phyloP scores from a whole-genome alignment of 2,113 vertebrate species.

The Polyodon spathula region DNA sequence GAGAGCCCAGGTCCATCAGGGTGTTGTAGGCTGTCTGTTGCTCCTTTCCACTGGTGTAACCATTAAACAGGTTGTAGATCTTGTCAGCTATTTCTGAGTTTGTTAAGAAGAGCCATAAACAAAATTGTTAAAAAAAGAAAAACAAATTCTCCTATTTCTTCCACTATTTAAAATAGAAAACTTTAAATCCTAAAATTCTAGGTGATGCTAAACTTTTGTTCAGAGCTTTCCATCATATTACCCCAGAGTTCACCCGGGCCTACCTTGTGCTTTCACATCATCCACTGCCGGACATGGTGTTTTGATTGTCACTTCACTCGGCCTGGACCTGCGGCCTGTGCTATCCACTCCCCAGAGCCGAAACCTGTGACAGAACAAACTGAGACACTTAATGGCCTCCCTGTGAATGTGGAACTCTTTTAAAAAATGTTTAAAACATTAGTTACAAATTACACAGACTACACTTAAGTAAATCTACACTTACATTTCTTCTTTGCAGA shows the following conservation, averaged over 20 bases:
- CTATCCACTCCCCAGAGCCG: conserved; percentile 93
- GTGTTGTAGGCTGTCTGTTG: conserved; percentile 97
- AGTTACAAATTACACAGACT: too few relatives aligned
- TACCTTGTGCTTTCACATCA: conserved; percentile 96
- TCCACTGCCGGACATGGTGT: conserved; percentile 92
- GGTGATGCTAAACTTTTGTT: too few relatives aligned
- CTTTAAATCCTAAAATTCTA: too few relatives aligned
- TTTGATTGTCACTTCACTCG: conserved; percentile 88
- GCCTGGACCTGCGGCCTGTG: conserved; percentile 84
- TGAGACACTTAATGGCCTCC: not conserved
- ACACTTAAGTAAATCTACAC: too few relatives aligned
- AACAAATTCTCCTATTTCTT: too few relatives aligned
- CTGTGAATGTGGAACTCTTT: too few relatives aligned
- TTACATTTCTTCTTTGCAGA: too few relatives aligned
- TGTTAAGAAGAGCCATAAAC: not conserved
- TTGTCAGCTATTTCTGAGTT: conserved; percentile 89
- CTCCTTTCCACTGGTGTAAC: conserved; percentile 95
- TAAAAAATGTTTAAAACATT: too few relatives aligned
- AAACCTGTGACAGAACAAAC: conserved; percentile 61
- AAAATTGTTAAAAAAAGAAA: not conserved
- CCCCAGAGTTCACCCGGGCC: conserved; percentile 16
- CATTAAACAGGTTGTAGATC: conserved; percentile 97
- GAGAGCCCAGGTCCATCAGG: conserved; percentile 85
- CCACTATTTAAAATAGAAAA: too few relatives aligned
- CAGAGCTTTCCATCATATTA: too few relatives aligned